These are phyloP conservation scores for Tetramorium parvispinum DNA, from an alignment of 1,140 invertebrate genomes.

Conservation along the genomic window DNA sequence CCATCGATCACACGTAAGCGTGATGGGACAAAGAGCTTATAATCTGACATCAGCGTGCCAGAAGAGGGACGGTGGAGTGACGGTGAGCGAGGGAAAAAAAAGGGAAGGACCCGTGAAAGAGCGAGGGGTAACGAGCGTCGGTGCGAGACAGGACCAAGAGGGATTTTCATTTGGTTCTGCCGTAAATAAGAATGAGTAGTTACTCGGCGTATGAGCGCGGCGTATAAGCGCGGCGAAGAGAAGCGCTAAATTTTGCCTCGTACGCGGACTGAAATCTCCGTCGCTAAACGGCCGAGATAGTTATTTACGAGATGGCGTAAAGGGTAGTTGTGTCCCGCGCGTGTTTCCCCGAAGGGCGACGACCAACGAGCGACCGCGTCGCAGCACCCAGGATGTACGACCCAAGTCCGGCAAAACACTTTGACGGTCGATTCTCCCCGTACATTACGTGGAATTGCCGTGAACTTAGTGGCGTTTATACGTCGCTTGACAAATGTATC, in stretches of 20 bases:
- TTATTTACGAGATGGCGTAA: constrained; percentile 69
- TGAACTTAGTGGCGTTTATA: constrained; percentile 56
- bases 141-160: neutral
- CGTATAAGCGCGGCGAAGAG: neutral
- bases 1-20: constrained; percentile 71
- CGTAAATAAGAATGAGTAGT: constrained; percentile 70
- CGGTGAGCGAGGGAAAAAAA: neutral
- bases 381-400: constrained; percentile 35
- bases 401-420: constrained; percentile 38
- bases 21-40: constrained; percentile 70
- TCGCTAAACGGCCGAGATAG: constrained; percentile 59
- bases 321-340: constrained; percentile 63
- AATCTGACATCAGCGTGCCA: constrained; percentile 64
- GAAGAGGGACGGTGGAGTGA: constrained; percentile 32
- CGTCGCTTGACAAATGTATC: constrained; percentile 67
- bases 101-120: neutral
- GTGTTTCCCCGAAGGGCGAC: constrained; percentile 37
- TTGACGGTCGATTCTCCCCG: constrained; percentile 17
- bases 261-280: constrained; percentile 53
- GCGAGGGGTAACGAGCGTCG: constrained; percentile 10
- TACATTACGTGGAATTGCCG: constrained; percentile 69
- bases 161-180: constrained; percentile 61
- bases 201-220: constrained; percentile 6
- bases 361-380: constrained; percentile 12
- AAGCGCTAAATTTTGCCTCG: constrained; percentile 51